Conservation (phyloP, 2,113 vertebrate genomes). For the Holacanthus passer region DNA sequence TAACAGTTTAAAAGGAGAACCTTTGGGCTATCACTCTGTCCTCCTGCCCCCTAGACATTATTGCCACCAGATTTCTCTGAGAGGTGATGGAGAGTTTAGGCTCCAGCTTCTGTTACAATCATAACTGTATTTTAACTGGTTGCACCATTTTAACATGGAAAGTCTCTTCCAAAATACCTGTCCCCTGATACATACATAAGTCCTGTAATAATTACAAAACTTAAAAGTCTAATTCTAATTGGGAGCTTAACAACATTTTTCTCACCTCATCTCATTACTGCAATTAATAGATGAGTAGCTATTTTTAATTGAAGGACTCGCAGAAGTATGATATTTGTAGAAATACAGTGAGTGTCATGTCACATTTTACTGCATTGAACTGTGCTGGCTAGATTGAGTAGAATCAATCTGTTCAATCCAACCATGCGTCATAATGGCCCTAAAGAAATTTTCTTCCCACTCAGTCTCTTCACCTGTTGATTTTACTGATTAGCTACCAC, state of each 20-base stretch:
- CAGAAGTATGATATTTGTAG: background rate
- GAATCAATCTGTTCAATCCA: conserved; percentile 31
- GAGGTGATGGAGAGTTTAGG: conserved; percentile 33
- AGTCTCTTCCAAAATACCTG: background rate
- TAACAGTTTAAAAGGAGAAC: conserved; percentile 58
- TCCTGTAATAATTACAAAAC: conserved; percentile 2
- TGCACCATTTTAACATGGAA: conserved; percentile 13
- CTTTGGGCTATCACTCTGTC: conserved; percentile 45
- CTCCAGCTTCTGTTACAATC: conserved; percentile 29
- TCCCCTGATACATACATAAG: background rate
- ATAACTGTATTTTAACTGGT: conserved; percentile 16
- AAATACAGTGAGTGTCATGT: background rate
- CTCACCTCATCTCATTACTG: background rate
- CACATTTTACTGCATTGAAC: background rate
- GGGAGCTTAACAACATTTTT: background rate
- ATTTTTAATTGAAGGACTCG: background rate
- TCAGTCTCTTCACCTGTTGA: conserved; percentile 8
- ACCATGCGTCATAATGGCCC: background rate
- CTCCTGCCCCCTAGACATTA: conserved; percentile 40
- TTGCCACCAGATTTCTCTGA: conserved; percentile 33
- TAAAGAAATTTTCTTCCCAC: background rate
- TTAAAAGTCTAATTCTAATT: background rate
- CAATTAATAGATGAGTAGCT: background rate
- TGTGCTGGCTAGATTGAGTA: background rate
- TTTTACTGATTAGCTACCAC: conserved; percentile 11